Evolutionary conservation across 1,140 invertebrate species (phyloP), one percentile per base, ranked within the genome.

Genomic region (Lethrus apterus): DNA sequence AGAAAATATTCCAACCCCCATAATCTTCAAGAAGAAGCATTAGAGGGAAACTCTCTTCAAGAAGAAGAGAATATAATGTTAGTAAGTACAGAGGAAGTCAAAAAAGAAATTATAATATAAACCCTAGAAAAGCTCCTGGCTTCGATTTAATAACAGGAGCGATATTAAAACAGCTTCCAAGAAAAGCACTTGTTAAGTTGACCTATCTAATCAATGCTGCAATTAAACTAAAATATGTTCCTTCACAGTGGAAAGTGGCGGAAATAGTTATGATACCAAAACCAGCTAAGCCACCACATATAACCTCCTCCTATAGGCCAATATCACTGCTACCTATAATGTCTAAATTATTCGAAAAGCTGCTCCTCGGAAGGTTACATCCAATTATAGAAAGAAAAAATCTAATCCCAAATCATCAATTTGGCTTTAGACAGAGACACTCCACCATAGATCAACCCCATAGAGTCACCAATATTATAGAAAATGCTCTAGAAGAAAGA

Each of bases 261-360:
- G 19, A 50, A 46, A 56, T 69, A 9, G 52, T 67, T 7, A 48
- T 61, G 0, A 62, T 71, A 18, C 58, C 40, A 1, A 71, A 71
- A 56, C 59, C 62, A 2, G 56, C 59, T 4, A 71, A 73, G 58
- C 34, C 58, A 17, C 30, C 36, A 14, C 42, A 26, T 10, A 10
- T 19, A 1, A 50, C 55, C 2, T 13, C 43, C 0, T 65, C 47
- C 15, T 62, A 60, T 35, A 19, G 67, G 8, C 64, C 65, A 15
- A 68, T 69, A 5, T 66, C 60, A 26, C 45, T 67, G 1, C 54
- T 66, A 5, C 52, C 50, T n/a, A 54, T 48, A 15, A n/a, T 65
- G 1, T 54, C 57, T 15, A 68, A 68, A 54, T 35, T 65, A 5
- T 41, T 58, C 26, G 63, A 66, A 55, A 62, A 31, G 20, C 11